Conservation (phyloP, 1,140 invertebrate species). For the Anoplophora glabripennis region DNA sequence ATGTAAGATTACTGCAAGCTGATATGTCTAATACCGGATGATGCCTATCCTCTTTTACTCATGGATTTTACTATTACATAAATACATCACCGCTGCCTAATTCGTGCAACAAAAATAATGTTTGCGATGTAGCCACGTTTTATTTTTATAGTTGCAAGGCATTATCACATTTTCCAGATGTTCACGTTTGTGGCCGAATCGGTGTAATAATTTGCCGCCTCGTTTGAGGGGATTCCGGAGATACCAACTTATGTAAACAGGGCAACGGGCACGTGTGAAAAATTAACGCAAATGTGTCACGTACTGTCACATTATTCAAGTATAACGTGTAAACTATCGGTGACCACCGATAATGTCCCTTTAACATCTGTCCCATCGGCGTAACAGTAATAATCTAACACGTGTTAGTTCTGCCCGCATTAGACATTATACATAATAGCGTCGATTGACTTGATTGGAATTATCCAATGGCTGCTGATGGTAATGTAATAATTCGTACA, state of each 20-base stretch:
- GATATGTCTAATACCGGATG: no score
- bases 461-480: no score
- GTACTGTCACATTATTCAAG: conserved; percentile 35
- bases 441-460: no score
- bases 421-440: conserved; percentile 1
- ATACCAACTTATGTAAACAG: conserved; percentile 28
- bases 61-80: no score
- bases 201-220: conserved; percentile 12
- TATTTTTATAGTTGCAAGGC: no score
- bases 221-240: conserved; percentile 7
- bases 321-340: not conserved
- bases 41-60: no score
- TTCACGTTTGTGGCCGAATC: conserved; percentile 15
- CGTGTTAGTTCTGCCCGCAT: not conserved
- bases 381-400: conserved; percentile 1
- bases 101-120: no score
- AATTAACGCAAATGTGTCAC: conserved; percentile 45
- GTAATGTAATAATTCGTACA: no score
- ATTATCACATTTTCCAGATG: conserved; percentile 4
- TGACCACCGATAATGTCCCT: conserved; percentile 8
- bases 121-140: no score
- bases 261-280: conserved; percentile 37
- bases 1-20: no score
- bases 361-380: conserved; percentile 8
- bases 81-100: no score